A percentile compares a stretch with the other conserved stretches of the same genome.
phyloP scores from a whole-genome alignment of 2,888 invertebrate genomes.

The Nebria brevicollis region DNA sequence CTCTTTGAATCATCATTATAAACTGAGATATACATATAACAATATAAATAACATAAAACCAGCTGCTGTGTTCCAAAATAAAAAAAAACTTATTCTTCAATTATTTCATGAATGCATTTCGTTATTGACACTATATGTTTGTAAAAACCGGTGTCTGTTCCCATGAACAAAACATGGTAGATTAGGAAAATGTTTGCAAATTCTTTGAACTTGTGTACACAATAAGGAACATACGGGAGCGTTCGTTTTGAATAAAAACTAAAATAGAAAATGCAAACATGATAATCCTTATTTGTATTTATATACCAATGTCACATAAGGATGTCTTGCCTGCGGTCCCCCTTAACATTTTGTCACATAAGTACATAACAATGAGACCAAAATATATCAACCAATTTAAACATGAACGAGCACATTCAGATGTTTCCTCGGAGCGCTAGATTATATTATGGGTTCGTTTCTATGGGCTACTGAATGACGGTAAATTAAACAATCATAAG shows the following conservation, averaged over 20 bases:
- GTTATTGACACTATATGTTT: neutral
- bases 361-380: conserved; percentile 55
- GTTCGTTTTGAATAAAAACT: neutral
- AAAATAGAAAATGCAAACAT: conserved; percentile 17
- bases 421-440: conserved; percentile 31
- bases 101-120: neutral
- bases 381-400: conserved; percentile 53
- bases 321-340: conserved; percentile 48
- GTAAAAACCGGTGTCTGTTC: neutral
- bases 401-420: conserved; percentile 46
- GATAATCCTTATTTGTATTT: conserved; percentile 13
- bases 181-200: neutral
- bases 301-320: conserved; percentile 54
- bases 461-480: conserved; percentile 39
- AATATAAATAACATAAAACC: too few species aligned
- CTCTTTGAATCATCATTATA: too few species aligned
- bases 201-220: neutral
- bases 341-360: conserved; percentile 53
- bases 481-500: conserved; percentile 47
- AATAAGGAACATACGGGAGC: neutral
- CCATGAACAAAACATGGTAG: neutral
- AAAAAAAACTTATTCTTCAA: neutral
- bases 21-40: too few species aligned
- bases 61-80: too few species aligned
- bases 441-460: conserved; percentile 19